These are phyloP conservation scores for Euglossa dilemma DNA, from an alignment of 1,140 invertebrate genomes.

Conservation along the genomic window DNA sequence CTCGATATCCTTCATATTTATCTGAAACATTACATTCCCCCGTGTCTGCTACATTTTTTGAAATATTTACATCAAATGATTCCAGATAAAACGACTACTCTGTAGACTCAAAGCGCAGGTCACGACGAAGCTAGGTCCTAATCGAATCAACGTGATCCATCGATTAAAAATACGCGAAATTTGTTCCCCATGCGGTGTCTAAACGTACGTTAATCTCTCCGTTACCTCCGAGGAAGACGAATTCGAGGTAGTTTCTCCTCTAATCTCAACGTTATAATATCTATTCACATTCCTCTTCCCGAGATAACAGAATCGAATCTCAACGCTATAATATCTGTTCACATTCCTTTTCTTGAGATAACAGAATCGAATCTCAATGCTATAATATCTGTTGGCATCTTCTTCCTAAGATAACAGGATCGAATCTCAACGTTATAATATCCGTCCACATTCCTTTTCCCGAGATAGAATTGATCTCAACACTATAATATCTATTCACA, in stretches of 20 bases:
- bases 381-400: not conserved
- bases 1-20: too few relatives aligned
- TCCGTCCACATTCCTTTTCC: not conserved
- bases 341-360: not conserved
- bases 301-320: not conserved
- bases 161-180: not conserved
- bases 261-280: not conserved
- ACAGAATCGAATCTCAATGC: not conserved
- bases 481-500: not conserved
- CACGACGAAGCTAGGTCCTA: too few relatives aligned
- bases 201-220: not conserved
- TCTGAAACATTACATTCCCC: too few relatives aligned
- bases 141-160: too few relatives aligned
- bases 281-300: not conserved
- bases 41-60: too few relatives aligned
- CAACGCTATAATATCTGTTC: not conserved
- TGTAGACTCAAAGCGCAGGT: too few relatives aligned
- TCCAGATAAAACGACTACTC: too few relatives aligned
- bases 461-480: not conserved
- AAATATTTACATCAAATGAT: too few relatives aligned
- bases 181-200: not conserved
- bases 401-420: too few relatives aligned
- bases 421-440: not conserved
- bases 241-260: conserved; percentile 20
- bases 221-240: not conserved